Evolutionary conservation across 1,140 invertebrate genomes (phyloP), one percentile per base, ranked within the genome.

Genomic region (Tetramorium parvispinum): DNA sequence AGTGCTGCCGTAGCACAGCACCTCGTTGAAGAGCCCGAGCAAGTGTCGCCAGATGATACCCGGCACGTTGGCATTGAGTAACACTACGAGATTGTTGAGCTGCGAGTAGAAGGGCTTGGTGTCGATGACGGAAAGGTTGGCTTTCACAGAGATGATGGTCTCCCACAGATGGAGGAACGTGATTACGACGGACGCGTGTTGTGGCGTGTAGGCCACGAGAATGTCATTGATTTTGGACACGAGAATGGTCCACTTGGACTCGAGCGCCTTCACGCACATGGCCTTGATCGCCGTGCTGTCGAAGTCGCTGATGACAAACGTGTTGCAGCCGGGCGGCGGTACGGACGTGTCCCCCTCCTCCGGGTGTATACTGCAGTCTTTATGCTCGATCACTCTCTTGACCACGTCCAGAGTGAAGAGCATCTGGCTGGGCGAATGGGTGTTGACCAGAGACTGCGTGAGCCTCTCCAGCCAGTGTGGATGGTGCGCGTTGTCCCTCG

Each of bases 71-170:
- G 96, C 96, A 92, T 96, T 97, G 46, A 98, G 94, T 63, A 98
- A 95, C 71, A 97, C 95, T 32, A 98, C 97, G 94, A 98, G 97
- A 88, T 96, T 96, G 89, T 98, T 97, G 82, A 98, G 94, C 91
- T 98, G 97, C 24, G 97, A 97, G 94, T 98, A 98, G 93, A 98
- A 98, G 5, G 98, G 97, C 92, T 98, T 98, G 3, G 98, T 98
- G 92, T 98, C 98, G 81, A 98, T 97, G 13, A 98, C 97, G 27
- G 98, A 98, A 32, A 98, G 95, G 95, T 98, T 98, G 16, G 98
- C 97, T 94, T 98, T 98, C 0, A 98, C 98, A 63, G 98, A 98
- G 92, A 98, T 98, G n/a, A 98, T 98, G 85, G 97, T 97, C 92
- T 98, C 97, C 98, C 98, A 98, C 11, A 98, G 94, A 76, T 97